Evolutionary conservation across 2,888 invertebrate species (phyloP).

Genomic region (Ganaspis brasiliensis): DNA sequence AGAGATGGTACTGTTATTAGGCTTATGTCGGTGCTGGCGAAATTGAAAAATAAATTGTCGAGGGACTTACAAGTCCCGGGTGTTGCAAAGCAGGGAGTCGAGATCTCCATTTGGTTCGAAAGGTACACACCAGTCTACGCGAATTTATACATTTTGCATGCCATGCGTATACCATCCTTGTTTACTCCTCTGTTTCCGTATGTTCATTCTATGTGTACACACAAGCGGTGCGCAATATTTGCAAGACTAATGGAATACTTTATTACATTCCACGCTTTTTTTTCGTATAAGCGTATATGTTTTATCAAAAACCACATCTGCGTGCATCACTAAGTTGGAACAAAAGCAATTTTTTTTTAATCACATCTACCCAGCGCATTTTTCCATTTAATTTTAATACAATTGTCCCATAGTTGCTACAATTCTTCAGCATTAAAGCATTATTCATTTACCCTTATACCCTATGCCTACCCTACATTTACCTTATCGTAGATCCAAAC

Average conservation of each 20-base stretch:
- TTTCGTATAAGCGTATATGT: not conserved
- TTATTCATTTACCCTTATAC: no score
- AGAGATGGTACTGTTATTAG: slow-evolving; percentile 56
- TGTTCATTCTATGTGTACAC: slow-evolving; percentile 25
- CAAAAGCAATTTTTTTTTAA: no score
- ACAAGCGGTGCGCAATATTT: slow-evolving; percentile 48
- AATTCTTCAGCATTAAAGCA: no score
- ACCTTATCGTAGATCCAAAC: no score
- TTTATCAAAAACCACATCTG: not conserved
- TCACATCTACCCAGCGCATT: no score
- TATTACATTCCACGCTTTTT: slow-evolving; percentile 42
- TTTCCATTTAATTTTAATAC: no score
- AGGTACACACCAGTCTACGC: slow-evolving; percentile 15
- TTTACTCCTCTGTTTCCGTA: slow-evolving; percentile 10
- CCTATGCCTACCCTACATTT: no score
- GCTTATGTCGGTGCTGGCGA: slow-evolving; percentile 51
- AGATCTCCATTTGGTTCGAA: not conserved
- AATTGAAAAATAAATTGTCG: slow-evolving; percentile 60
- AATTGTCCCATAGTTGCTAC: no score
- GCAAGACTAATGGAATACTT: slow-evolving; percentile 57
- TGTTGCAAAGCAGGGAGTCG: slow-evolving; percentile 8
- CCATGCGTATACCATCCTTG: slow-evolving; percentile 23
- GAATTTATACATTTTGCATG: slow-evolving; percentile 38
- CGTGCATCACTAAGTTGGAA: no score
- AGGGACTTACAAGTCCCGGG: slow-evolving; percentile 50